These are phyloP conservation scores for Heteronetta atricapilla DNA, from an alignment of 2,113 vertebrate species.

Conservation along the genomic window DNA sequence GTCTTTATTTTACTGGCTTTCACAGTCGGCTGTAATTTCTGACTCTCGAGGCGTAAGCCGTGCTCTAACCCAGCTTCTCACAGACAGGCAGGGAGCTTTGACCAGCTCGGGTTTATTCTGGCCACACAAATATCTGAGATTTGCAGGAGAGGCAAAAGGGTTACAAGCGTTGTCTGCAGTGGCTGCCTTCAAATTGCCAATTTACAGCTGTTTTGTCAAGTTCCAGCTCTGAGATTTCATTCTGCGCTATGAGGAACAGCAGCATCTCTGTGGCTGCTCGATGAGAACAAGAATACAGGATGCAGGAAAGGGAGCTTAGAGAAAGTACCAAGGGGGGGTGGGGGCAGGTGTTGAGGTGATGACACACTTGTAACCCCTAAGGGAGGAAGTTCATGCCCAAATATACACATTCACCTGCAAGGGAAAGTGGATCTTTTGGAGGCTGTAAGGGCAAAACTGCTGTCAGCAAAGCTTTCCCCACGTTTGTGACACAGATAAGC, in stretches of 20 bases:
- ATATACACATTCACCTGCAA: neutral
- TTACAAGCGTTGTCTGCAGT: neutral
- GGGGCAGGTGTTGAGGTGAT: no score
- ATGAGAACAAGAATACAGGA: neutral
- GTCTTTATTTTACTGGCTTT: neutral
- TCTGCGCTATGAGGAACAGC: neutral
- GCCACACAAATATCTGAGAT: neutral
- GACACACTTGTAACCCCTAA: neutral
- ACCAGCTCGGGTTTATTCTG: neutral
- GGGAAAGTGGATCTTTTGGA: neutral
- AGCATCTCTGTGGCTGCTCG: neutral
- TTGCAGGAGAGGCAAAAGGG: neutral
- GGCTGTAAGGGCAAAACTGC: neutral
- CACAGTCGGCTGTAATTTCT: neutral
- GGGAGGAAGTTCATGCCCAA: neutral
- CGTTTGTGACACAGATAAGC: neutral
- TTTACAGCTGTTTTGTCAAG: neutral
- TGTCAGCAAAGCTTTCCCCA: rapidly evolving
- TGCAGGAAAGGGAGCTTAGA: neutral
- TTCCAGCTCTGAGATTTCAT: neutral
- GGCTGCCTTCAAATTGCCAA: neutral
- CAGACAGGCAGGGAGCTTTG: neutral
- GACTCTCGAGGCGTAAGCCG: neutral
- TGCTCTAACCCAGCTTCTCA: neutral
- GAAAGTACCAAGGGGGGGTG: neutral